Base-by-base conservation (phyloP, 2,888 invertebrate species). In the Heliconius sara region DNA sequence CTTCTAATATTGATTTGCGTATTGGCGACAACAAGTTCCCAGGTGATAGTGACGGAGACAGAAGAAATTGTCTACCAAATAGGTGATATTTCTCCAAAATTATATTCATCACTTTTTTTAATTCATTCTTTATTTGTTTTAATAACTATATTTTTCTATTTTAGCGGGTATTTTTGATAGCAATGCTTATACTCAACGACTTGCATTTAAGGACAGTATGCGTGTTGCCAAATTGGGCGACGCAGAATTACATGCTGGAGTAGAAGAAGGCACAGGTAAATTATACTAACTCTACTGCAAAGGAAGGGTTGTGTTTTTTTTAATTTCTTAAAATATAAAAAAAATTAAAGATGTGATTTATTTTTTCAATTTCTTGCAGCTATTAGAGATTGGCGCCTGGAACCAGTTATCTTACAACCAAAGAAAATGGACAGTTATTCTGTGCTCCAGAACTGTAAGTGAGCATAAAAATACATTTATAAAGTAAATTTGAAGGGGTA, bases 131-230 rank as follows among this genome's bases (percentile, higher is more conserved):
- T 25, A 16, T 25, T 43, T 19, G 16, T 5, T 10, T 43, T 68
- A 13, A 47, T 0, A n/a, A 25, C 43, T 39, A 6, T 47, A 9
- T 27, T 43, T 25, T 70, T 43, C 6, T 70, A 60, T 84, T 83
- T 43, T 83, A 95, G 95, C 89, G 66, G 95, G 94, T 10, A 88
- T 95, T 79, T 95, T 95, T 78, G 89, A 92, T 30, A 83, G 82
- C 3, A 80, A 85, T 7, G 87, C 89, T 2, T 65, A 80, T 1
- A 89, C 86, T 6, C 89, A 91, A 79, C 84, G 87, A 65, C 84
- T 88, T 9, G 94, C 95, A 0, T 94, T 94, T 84, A 90, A 91
- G 63, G 94, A 95, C 74, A 92, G 91, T 65, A 89, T 93, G 85
- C 85, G 85, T 22, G 86, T 90, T 77, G 89, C 88, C 0, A 87